Base-by-base conservation (phyloP, 2,797 vertebrate species). In the Petrocephalus sullivani region DNA sequence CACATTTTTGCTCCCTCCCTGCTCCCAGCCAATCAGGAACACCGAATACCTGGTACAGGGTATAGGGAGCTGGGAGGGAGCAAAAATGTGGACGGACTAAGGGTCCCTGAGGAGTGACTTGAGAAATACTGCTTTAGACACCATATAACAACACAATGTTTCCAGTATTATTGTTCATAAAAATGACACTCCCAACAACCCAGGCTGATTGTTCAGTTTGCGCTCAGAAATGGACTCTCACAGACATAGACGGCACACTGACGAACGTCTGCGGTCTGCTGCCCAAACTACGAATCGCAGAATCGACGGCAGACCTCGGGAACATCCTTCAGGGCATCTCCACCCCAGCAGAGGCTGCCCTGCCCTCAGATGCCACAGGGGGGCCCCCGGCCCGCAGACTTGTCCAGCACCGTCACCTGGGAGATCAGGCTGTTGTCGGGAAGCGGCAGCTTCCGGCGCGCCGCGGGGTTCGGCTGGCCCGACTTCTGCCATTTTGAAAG, bases 401-500 rank as follows among this genome's bases (percentile, higher is more conserved):
- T 94, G 60, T 96, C 94, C 56, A 95, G 93, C 53, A 95, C 91
- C 0, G 95, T 95, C 16, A 96, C 90, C 90, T 96, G 96, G 28
- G 96, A 96, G 88, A 96, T 90, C 0, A 93, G 91, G 8, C 93
- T 94, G 91, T 91, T 92, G 85, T 94, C 93, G 5, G 90, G 90
- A 83, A 93, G 93, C 82, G 92, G 0, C 19, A 93, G 92, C 89
- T 94, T 89, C 0, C 92, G 95, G 6, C 91, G 94, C 91, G 95
- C 95, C 61, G 92, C 89, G 37, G 96, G 94, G 81, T 90, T 95
- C 78, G 95, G 93, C 78, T 95, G 95, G 51, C 92, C 95, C 88
- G 94, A 95, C 64, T 92, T 89, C 88, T 94, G 94, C 94, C 96
- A 96, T 85, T 90, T 96, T 90, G 94, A 93, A 60, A 97, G 90